These are phyloP conservation scores for Melolontha melolontha DNA, from an alignment of 2,888 invertebrate species.

Conservation along the genomic window DNA sequence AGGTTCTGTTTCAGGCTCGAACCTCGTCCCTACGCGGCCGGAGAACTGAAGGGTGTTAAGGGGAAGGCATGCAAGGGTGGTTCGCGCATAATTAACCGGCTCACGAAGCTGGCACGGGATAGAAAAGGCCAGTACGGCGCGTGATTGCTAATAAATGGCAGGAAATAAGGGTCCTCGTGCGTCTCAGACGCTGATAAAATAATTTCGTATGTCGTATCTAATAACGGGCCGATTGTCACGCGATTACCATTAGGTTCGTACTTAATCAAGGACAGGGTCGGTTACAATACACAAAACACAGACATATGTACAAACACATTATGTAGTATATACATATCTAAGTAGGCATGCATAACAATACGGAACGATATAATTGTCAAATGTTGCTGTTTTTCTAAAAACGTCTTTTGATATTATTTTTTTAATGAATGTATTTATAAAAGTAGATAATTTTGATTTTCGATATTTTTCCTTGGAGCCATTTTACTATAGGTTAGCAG, in stretches of 20 bases:
- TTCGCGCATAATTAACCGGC: slow-evolving; percentile 63
- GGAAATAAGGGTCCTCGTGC: slow-evolving; percentile 67
- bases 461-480: no score
- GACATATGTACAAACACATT: slow-evolving; percentile 2
- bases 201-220: slow-evolving; percentile 67
- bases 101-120: slow-evolving; percentile 65
- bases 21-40: slow-evolving; percentile 1
- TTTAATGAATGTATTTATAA: no score
- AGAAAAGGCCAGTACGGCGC: slow-evolving; percentile 64
- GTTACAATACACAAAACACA: slow-evolving; percentile 28
- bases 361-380: no score
- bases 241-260: slow-evolving; percentile 50
- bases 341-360: no score
- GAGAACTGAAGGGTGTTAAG: slow-evolving; percentile 43
- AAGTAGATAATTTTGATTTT: no score
- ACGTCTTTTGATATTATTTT: no score
- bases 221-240: slow-evolving; percentile 63
- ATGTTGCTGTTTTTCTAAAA: no score
- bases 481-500: no score
- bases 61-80: slow-evolving; percentile 62
- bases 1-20: slow-evolving; percentile 51
- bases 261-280: slow-evolving; percentile 43
- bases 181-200: slow-evolving; percentile 66
- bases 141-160: slow-evolving; percentile 66
- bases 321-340: not conserved